Base-by-base conservation (phyloP, 2,113 vertebrate genomes). In the Tachycineta bicolor region DNA sequence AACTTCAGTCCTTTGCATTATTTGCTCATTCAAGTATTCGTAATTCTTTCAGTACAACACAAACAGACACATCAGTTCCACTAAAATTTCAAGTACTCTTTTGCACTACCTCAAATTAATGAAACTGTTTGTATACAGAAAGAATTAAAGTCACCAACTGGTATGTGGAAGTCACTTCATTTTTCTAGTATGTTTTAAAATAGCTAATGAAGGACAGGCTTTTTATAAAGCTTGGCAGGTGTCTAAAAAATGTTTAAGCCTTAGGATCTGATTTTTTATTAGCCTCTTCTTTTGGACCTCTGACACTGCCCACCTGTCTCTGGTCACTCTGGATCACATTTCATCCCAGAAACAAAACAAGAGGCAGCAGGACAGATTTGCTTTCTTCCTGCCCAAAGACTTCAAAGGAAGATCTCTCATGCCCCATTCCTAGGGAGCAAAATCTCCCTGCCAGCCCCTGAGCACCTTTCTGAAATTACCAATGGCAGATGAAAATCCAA, bases 121-220 rank as follows among this genome's bases (percentile, higher is more conserved):
- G 24, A 46, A 93, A 91, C 22, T 47, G 34, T 52, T 63, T 59
- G 9, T 44, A 31, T 6, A 56, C 33, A 75, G 52, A 64, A 91
- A 89, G 49, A 92, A 69, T 22, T 64, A 12, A 88, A 53, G 64
- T 77, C 76, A 94, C 43, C 64, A 84, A 74, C 34, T 52, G 52
- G 52, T 39, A 68, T 13, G 18, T 28, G 43, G 70, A 10, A 81
- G 76, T 84, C 44, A 86, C 26, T 80, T 73, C 17, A 55, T 87
- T 94, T 93, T 92, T 92, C 60, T 64, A 78, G 79, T 21, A 31
- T 59, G 21, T 52, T 94, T 95, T 79, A 84, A 91, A 96, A 91
- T 62, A 96, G 87, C 49, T 95, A 65, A 91, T 60, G 90, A n/a
- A 78, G n/a, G 15, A 68, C 24, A 75, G 49, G n/a, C 41, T 87